Evolutionary conservation across 2,888 invertebrate species (phyloP).

Genomic region (Melieria picta): DNA sequence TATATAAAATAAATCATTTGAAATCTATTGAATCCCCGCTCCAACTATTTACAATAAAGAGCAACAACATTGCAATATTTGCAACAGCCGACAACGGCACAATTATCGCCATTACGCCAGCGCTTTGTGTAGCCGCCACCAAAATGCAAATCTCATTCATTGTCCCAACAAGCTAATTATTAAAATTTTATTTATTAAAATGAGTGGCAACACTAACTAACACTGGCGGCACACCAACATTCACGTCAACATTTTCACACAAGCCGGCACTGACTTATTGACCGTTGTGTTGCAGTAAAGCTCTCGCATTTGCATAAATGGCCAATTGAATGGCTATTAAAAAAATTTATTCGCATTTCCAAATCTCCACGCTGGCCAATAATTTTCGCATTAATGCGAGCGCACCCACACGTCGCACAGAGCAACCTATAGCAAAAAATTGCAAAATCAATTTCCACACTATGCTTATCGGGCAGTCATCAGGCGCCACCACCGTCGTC

Average conservation of each 20-base stretch:
- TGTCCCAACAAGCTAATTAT: background rate
- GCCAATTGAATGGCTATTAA: conserved; percentile 21
- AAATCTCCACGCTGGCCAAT: conserved; percentile 43
- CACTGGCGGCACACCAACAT: conserved; percentile 6
- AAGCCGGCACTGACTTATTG: conserved; percentile 16
- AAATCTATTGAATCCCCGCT: too few species aligned
- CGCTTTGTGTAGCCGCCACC: too few species aligned
- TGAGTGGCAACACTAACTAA: conserved; percentile 30
- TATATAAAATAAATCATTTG: too few species aligned
- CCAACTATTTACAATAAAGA: too few species aligned
- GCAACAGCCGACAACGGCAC: too few species aligned
- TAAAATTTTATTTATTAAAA: background rate
- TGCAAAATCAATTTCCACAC: conserved; percentile 48
- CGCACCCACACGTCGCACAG: background rate
- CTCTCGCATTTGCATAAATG: conserved; percentile 30
- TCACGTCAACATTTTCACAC: background rate
- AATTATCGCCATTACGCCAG: too few species aligned
- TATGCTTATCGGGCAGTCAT: conserved; percentile 57
- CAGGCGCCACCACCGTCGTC: conserved; percentile 40
- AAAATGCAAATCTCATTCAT: too few species aligned
- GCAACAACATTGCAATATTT: too few species aligned
- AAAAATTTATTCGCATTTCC: conserved; percentile 4
- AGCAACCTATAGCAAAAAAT: background rate
- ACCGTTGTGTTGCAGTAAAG: conserved; percentile 4
- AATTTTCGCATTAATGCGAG: conserved; percentile 57